phyloP scores from a whole-genome alignment of 2,888 invertebrate species.

The Dasysyrphus albostriatus region DNA sequence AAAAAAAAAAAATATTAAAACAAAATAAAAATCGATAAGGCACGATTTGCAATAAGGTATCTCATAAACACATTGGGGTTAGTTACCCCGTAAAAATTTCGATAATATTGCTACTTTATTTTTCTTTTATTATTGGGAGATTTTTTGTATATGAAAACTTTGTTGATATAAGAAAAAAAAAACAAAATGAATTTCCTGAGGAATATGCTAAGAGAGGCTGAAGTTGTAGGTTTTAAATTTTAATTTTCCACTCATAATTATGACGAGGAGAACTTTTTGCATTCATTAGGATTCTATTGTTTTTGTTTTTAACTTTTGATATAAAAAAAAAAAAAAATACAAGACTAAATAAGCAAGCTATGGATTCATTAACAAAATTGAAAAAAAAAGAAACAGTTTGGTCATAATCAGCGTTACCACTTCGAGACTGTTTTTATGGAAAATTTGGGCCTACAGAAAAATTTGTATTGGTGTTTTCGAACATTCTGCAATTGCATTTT shows the following conservation, averaged over 20 bases:
- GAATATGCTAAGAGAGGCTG: neutral
- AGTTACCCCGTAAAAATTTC: constrained; percentile 24
- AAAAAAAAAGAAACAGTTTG: too few species aligned
- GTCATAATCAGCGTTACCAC: too few species aligned
- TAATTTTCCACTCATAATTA: neutral
- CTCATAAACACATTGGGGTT: constrained; percentile 43
- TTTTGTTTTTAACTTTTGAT: neutral
- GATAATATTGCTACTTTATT: neutral
- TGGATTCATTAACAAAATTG: too few species aligned
- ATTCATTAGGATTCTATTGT: constrained; percentile 1
- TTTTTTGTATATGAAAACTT: neutral
- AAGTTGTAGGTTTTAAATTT: neutral
- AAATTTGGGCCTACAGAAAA: too few species aligned
- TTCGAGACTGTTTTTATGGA: too few species aligned
- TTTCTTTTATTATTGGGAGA: neutral
- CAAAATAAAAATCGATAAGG: constrained; percentile 53
- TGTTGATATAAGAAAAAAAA: neutral
- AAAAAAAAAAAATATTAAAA: constrained; percentile 3
- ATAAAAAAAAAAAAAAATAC: neutral
- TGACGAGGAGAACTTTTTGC: neutral
- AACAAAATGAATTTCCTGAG: neutral
- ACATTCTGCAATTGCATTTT: too few species aligned
- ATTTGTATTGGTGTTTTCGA: too few species aligned
- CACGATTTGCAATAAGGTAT: constrained; percentile 41
- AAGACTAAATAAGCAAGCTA: too few species aligned